Evolutionary conservation across 37 sponge, comb jelly and placozoan species (phyloP).

Genomic region (Cladorhizidae sp.): DNA sequence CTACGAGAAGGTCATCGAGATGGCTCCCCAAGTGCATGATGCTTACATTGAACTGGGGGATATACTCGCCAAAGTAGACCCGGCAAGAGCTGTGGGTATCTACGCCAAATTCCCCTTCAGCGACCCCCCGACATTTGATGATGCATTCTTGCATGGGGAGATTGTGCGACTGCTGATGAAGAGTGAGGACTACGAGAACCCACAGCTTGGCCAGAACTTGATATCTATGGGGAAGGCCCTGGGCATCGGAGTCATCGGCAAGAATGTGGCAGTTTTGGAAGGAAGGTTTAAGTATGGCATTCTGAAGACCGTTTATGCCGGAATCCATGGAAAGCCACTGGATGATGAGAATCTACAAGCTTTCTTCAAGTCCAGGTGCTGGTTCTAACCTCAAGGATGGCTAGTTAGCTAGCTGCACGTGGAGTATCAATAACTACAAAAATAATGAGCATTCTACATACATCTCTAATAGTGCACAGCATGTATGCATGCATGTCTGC

Average conservation of each 20-base stretch:
- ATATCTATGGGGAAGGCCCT: slow-evolving; percentile 86
- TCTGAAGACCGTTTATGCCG: slow-evolving; percentile 86
- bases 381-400: slow-evolving; percentile 58
- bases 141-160: slow-evolving; percentile 95
- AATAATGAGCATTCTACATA: neutral
- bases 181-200: slow-evolving; percentile 77
- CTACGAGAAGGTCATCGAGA: slow-evolving; percentile 78
- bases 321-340: slow-evolving; percentile 78
- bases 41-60: slow-evolving; percentile 98
- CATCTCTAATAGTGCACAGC: neutral
- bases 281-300: slow-evolving; percentile 84
- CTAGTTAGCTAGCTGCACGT: neutral
- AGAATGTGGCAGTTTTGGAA: slow-evolving; percentile 81
- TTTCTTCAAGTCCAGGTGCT: slow-evolving; percentile 96
- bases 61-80: slow-evolving; percentile 63
- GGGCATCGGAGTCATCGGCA: slow-evolving; percentile 89
- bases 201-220: slow-evolving; percentile 66
- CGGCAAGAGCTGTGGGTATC: slow-evolving; percentile 84
- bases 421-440: neutral
- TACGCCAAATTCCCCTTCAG: slow-evolving; percentile 90
- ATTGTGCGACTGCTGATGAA: slow-evolving; percentile 88
- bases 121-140: slow-evolving; percentile 88
- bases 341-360: slow-evolving; percentile 86
- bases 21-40: slow-evolving; percentile 88
- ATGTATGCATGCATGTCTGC: neutral